phyloP scores from a whole-genome alignment of 2,888 invertebrate species.

The Mythimna pallens region DNA sequence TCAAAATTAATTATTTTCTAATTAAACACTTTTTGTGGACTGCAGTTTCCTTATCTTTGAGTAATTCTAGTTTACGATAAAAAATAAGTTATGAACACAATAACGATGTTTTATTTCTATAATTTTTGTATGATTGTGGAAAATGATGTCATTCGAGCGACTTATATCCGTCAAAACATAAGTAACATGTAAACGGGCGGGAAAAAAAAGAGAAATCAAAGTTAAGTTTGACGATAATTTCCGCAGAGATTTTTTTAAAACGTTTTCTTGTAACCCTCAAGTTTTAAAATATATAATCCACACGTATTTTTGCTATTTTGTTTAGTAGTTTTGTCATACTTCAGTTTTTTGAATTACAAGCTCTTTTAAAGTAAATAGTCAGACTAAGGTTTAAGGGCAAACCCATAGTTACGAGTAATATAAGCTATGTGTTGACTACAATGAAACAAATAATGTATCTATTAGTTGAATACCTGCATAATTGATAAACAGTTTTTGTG shows the following conservation, averaged over 20 bases:
- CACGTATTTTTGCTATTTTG: too few relatives aligned
- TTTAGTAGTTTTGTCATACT: too few relatives aligned
- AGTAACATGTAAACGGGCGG: too few relatives aligned
- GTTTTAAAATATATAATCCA: too few relatives aligned
- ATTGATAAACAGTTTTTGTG: constrained; percentile 16
- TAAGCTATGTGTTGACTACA: neutral
- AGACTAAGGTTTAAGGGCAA: neutral
- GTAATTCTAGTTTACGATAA: constrained; percentile 7
- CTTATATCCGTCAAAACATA: neutral
- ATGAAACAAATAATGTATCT: neutral
- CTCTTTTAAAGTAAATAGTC: too few relatives aligned
- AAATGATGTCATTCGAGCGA: neutral
- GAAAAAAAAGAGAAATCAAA: too few relatives aligned
- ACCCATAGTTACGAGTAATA: neutral
- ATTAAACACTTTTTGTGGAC: constrained; percentile 40
- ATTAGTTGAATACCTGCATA: neutral
- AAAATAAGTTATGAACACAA: neutral
- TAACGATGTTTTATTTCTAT: constrained; percentile 1
- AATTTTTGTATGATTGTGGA: neutral
- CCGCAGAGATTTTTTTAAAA: too few relatives aligned
- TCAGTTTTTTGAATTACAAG: too few relatives aligned
- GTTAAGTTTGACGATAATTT: too few relatives aligned
- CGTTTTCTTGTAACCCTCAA: too few relatives aligned
- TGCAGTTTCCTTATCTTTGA: constrained; percentile 26
- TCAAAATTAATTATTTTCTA: constrained; percentile 42